A percentile compares a stretch with the other conserved stretches of the same genome.
phyloP scores from a whole-genome alignment of 2,113 vertebrate genomes.

The Leptocoma aspasia region DNA sequence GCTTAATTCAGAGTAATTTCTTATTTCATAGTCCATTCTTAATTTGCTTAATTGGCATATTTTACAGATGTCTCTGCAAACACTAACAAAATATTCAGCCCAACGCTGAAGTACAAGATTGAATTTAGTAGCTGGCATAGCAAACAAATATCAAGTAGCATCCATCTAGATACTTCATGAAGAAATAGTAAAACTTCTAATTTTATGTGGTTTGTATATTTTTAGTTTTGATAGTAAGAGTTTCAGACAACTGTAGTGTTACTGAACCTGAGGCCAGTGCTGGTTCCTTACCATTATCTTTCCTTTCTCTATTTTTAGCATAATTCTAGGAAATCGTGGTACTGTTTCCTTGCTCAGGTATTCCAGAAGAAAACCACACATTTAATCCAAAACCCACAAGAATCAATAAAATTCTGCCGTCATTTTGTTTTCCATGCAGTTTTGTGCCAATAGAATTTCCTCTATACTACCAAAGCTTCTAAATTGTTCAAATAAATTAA shows the following conservation, averaged over 20 bases:
- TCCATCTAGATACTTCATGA: not conserved
- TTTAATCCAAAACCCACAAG: not conserved
- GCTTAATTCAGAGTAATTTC: not conserved
- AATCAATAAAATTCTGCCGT: not conserved
- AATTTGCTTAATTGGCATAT: not conserved
- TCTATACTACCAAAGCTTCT: not conserved
- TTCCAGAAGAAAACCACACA: not conserved
- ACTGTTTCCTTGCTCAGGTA: not conserved
- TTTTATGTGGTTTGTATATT: not conserved
- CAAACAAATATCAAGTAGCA: not conserved
- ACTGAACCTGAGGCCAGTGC: not conserved
- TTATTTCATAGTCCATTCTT: not conserved
- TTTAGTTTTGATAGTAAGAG: not conserved
- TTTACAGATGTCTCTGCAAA: not conserved
- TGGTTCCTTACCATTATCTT: not conserved
- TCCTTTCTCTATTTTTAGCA: not conserved
- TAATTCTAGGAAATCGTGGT: not conserved
- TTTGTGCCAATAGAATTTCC: not conserved
- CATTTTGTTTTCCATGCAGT: not conserved
- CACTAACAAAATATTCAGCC: not conserved
- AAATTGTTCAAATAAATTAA: constrained; percentile 54
- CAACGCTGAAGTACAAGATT: not conserved
- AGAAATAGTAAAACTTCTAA: not conserved
- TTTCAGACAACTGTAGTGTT: not conserved
- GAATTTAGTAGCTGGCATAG: not conserved